phyloP scores from a whole-genome alignment of 2,797 vertebrate species.

The Mus caroli region DNA sequence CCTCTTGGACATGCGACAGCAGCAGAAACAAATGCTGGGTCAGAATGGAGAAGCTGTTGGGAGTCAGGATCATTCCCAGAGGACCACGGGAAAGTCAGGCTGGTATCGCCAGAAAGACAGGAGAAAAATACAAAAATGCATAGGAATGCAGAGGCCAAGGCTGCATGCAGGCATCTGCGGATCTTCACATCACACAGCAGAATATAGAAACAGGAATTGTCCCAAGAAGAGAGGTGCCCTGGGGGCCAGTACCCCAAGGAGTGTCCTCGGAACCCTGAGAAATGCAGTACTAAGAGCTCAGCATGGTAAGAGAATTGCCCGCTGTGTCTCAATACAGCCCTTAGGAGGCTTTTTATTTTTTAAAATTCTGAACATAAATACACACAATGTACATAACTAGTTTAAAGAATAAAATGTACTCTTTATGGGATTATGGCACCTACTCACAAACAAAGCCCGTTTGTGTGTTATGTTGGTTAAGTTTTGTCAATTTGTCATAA shows the following conservation, averaged over 20 bases:
- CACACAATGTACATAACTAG: background rate
- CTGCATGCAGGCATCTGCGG: background rate
- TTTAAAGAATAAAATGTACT: conserved; percentile 22
- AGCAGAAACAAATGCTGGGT: background rate
- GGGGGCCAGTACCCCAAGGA: background rate
- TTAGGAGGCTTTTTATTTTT: background rate
- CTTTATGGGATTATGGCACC: background rate
- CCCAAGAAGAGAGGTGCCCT: background rate
- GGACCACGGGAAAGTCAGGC: background rate
- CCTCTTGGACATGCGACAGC: background rate
- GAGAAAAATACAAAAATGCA: background rate
- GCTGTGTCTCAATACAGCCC: background rate
- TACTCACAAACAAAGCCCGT: background rate
- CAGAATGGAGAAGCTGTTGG: background rate
- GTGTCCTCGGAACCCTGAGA: background rate
- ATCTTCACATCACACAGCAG: background rate
- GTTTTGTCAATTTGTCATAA: background rate
- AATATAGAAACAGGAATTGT: background rate
- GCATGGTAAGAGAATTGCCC: background rate
- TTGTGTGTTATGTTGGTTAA: background rate
- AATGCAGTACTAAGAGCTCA: background rate
- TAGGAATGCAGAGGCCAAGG: background rate
- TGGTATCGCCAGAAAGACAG: background rate
- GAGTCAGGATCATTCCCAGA: background rate
- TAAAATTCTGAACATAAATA: background rate